phyloP scores from a whole-genome alignment of 1,140 invertebrate species.

The Drosophila bocki region DNA sequence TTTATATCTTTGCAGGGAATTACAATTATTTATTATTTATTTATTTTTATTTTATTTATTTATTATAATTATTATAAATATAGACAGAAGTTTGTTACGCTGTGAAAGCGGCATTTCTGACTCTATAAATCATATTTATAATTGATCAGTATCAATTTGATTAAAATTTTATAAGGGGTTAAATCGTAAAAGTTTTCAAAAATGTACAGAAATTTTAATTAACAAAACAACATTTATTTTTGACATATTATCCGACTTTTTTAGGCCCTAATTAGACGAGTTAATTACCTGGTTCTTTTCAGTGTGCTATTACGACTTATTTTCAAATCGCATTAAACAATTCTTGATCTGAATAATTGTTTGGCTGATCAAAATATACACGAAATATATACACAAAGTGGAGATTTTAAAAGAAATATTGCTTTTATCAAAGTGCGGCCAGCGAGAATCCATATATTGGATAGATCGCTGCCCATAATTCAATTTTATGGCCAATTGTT shows the following conservation, averaged over 20 bases:
- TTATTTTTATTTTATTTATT: no score
- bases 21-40: no score
- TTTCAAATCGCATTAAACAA: slow-evolving; percentile 21
- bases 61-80: no score
- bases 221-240: neutral
- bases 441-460: slow-evolving; percentile 32
- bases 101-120: no score
- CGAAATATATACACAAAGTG: slow-evolving; percentile 4
- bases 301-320: slow-evolving; percentile 7
- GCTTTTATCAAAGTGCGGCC: slow-evolving; percentile 30
- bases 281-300: slow-evolving; percentile 2
- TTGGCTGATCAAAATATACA: slow-evolving; percentile 39
- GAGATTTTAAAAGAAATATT: slow-evolving; percentile 29
- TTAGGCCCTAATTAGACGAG: slow-evolving; percentile 8
- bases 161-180: no score
- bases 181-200: no score
- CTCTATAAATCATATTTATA: no score
- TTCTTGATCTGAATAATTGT: slow-evolving; percentile 15
- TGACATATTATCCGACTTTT: neutral
- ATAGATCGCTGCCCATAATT: slow-evolving; percentile 50
- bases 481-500: slow-evolving; percentile 67
- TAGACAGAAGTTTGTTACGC: no score
- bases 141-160: no score
- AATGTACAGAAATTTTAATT: no score
- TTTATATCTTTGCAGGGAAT: no score